Evolutionary conservation across 2,888 invertebrate species (phyloP).

Genomic region (Leptopterna dolabrata): DNA sequence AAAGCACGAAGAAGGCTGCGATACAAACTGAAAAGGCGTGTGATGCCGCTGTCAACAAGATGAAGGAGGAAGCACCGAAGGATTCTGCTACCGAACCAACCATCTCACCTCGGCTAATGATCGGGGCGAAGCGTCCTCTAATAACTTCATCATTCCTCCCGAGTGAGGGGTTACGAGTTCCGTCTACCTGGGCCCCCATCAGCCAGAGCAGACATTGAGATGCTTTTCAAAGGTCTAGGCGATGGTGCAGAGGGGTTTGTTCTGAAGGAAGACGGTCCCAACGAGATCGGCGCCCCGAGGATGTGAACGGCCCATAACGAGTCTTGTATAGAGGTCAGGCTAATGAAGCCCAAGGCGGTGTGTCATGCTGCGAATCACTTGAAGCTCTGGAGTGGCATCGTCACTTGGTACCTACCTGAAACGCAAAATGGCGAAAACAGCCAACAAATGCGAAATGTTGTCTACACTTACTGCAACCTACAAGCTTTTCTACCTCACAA

Average conservation of each 20-base stretch:
- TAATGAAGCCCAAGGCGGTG: too few species aligned
- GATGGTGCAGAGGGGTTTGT: not conserved
- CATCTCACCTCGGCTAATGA: slow-evolving; percentile 27
- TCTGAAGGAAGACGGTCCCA: not conserved
- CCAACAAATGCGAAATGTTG: too few species aligned
- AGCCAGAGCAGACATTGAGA: not conserved
- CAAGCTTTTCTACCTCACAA: too few species aligned
- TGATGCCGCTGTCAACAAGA: slow-evolving; percentile 45
- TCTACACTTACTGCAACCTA: too few species aligned
- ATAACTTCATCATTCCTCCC: slow-evolving; percentile 42
- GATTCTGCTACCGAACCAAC: slow-evolving; percentile 41
- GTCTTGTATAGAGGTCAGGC: too few species aligned
- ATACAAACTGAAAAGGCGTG: slow-evolving; percentile 27
- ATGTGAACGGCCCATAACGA: not conserved
- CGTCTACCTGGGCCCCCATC: not conserved
- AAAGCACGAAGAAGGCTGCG: slow-evolving; percentile 9
- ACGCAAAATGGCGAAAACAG: too few species aligned
- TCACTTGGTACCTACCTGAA: too few species aligned
- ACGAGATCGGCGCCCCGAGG: not conserved
- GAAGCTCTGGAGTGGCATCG: too few species aligned
- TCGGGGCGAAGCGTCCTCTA: slow-evolving; percentile 6
- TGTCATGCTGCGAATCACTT: too few species aligned
- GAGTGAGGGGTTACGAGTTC: not conserved
- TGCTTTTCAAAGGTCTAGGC: not conserved
- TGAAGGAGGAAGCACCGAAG: not conserved